Conservation (phyloP, 2,888 invertebrate species). For the Disparrhopalites patrizii region DNA sequence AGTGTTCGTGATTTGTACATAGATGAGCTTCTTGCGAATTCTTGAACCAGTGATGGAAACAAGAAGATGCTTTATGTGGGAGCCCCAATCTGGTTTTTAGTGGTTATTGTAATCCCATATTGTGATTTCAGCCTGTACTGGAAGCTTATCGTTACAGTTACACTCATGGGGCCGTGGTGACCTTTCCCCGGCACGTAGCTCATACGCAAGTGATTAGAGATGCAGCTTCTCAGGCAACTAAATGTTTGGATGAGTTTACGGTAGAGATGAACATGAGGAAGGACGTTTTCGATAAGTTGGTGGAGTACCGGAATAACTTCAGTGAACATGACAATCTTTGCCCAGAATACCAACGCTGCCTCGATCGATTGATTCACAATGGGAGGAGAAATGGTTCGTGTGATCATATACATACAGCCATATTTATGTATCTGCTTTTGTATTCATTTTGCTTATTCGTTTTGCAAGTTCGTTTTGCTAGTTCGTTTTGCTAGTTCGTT, state of each 20-base stretch:
- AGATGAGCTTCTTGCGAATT: no score
- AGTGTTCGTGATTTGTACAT: no score
- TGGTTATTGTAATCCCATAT: background rate
- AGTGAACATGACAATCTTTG: conserved; percentile 47
- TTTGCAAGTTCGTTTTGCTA: no score
- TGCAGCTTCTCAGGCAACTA: conserved; percentile 53
- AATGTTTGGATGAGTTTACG: conserved; percentile 54
- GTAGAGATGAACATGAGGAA: conserved; percentile 55
- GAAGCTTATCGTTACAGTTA: conserved; percentile 51
- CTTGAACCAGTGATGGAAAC: no score
- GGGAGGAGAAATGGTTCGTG: conserved; percentile 54
- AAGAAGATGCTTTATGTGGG: no score
- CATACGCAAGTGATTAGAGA: conserved; percentile 52
- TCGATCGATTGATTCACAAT: conserved; percentile 51
- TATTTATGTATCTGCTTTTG: background rate
- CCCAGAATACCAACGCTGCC: conserved; percentile 52
- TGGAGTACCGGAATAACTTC: conserved; percentile 50
- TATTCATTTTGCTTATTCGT: background rate
- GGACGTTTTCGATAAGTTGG: conserved; percentile 54
- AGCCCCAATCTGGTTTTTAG: no score
- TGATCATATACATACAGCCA: no score
- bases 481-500: no score
- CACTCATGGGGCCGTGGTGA: conserved; percentile 51
- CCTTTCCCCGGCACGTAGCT: conserved; percentile 53
- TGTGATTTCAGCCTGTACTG: conserved; percentile 50